phyloP scores from a whole-genome alignment of 2,113 vertebrate species.

The Vidua chalybeata region DNA sequence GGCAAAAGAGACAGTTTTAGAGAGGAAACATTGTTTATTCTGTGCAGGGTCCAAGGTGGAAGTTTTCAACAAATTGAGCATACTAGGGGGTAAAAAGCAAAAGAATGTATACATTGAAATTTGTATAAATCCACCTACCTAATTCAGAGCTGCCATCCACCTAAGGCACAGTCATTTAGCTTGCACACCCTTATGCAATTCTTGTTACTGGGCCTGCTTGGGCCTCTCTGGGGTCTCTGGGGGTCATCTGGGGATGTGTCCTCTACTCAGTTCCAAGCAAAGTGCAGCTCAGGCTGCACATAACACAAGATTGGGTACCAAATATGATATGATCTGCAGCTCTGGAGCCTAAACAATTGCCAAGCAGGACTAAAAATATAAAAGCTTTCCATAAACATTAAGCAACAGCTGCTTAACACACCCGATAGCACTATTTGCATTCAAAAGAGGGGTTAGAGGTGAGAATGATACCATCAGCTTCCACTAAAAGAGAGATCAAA shows the following conservation, averaged over 20 bases:
- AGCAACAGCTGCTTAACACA: background rate
- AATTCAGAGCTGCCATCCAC: background rate
- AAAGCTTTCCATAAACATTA: background rate
- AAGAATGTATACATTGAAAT: background rate
- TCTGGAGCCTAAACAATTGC: background rate
- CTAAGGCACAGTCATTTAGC: background rate
- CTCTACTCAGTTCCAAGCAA: background rate
- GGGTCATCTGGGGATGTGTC: background rate
- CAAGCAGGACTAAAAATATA: background rate
- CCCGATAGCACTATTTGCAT: background rate
- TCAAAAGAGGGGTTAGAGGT: background rate
- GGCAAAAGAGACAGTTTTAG: background rate
- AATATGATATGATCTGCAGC: background rate
- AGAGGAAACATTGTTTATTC: background rate
- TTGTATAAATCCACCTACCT: background rate
- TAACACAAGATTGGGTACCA: background rate
- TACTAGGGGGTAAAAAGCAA: background rate
- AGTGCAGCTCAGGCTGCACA: background rate
- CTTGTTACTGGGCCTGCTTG: background rate
- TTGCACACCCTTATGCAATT: too few relatives aligned
- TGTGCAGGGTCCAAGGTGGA: background rate
- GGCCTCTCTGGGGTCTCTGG: background rate
- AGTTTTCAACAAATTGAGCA: background rate
- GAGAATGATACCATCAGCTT: background rate
- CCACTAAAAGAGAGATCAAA: background rate